Conservation (phyloP, 2,888 invertebrate species). For the Lordiphosa fenestrarum region DNA sequence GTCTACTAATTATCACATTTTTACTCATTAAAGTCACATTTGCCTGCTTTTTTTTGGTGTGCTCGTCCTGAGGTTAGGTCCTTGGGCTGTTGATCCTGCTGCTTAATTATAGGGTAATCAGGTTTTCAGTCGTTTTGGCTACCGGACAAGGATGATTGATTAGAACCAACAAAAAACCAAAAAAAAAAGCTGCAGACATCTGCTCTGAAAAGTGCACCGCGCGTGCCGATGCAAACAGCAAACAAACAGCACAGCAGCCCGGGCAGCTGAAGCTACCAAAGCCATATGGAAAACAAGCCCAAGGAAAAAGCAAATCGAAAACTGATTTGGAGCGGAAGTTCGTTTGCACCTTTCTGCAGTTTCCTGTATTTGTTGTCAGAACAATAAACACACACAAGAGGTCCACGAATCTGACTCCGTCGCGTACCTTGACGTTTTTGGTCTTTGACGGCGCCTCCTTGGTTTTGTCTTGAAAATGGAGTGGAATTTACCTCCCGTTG, state of each 20-base stretch:
- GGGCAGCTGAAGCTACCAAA: conserved; percentile 37
- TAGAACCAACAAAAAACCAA: conserved; percentile 18
- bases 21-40: conserved; percentile 75
- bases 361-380: conserved; percentile 64
- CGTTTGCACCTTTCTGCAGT: conserved; percentile 77
- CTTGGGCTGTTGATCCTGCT: conserved; percentile 26
- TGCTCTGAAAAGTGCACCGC: conserved; percentile 16
- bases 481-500: conserved; percentile 24
- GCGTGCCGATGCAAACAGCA: conserved; percentile 1
- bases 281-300: conserved; percentile 35
- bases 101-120: conserved; percentile 58
- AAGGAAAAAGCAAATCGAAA: conserved; percentile 63
- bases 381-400: conserved; percentile 31
- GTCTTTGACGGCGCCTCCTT: conserved; percentile 65
- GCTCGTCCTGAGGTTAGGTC: conserved; percentile 16
- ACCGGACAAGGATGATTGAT: conserved; percentile 67
- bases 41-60: conserved; percentile 26
- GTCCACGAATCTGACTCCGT: conserved; percentile 11
- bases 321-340: conserved; percentile 78
- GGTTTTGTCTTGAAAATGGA: conserved; percentile 36
- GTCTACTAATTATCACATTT: conserved; percentile 72
- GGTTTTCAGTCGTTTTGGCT: conserved; percentile 56
- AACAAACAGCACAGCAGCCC: conserved; percentile 6
- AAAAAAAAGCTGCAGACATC: neutral
- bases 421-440: conserved; percentile 63